Base-by-base conservation (phyloP, 2,888 invertebrate species). In the Sphecodes monilicornis region DNA sequence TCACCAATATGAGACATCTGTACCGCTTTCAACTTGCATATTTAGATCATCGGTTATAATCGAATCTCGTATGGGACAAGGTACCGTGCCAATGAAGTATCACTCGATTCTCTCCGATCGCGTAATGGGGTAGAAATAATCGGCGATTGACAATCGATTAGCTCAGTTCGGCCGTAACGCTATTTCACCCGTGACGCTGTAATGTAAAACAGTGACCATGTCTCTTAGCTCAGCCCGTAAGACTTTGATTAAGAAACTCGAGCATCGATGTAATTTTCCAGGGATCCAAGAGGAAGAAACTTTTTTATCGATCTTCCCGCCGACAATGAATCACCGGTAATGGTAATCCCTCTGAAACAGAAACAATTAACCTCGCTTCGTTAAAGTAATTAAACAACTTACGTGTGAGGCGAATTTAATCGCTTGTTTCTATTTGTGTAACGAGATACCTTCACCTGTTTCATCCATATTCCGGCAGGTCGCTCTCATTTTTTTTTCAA, bases 1-100 rank as follows among this genome's bases (percentile, higher is more conserved):
- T 70, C 50, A 41, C 22, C 18, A 16, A 68, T n/a, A 18, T 6
- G 16, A 36, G 13, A 26, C 75, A 69, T 13, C 72, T 36, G 66
- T 41, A 32, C 22, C n/a, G 10, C n/a, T 71, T 50, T 16, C 32
- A 8, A 36, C 22, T 36, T 16, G 22, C 11, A 74, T 77, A 86
- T 82, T 79, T 80, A 86, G 86, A 86, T 86, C 86, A 82, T 29
- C 36, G 36, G 8, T 13, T 46, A 76, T 76, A 71, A 86, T 86
- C 54, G 71, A 70, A 66, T 32, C 46, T 22, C n/a, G 11, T 2
- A 43, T 66, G 50, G n/a, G 54, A 57, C 54, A 32, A 5, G 1
- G 60, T 46, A 66, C 26, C 8, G 72, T 36, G 73, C 71, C 72
- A 54, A 75, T 76, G 39, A 73, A 60, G 41, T 46, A 75, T 57